phyloP scores from a whole-genome alignment of 2,113 vertebrate genomes.

The Petromus typicus region DNA sequence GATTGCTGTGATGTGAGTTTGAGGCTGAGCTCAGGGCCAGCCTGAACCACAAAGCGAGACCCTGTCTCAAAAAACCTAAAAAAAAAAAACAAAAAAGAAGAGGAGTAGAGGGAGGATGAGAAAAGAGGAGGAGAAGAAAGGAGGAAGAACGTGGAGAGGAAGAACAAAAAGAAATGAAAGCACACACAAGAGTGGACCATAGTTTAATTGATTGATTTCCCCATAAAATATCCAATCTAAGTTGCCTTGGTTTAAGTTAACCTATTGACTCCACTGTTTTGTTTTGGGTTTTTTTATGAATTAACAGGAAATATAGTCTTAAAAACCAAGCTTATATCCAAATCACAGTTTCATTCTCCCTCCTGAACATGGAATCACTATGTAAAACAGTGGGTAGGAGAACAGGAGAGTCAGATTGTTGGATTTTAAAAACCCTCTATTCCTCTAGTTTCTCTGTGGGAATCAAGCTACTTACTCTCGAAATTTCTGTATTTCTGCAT shows the following conservation, averaged over 20 bases:
- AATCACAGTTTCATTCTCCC: neutral
- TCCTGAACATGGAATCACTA: conserved; percentile 1
- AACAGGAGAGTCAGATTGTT: neutral
- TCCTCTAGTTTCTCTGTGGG: neutral
- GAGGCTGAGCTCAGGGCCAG: too few species aligned
- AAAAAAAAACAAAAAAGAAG: too few species aligned
- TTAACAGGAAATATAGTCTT: conserved; percentile 20
- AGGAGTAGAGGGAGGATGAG: neutral
- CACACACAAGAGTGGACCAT: neutral
- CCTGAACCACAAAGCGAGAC: too few species aligned
- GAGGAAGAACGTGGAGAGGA: neutral
- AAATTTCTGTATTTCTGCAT: neutral
- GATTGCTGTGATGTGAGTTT: too few species aligned
- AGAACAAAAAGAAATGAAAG: neutral
- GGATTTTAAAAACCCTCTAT: neutral
- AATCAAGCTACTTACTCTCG: neutral
- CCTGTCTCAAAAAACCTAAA: too few species aligned
- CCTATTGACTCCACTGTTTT: neutral
- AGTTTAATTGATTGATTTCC: conserved; percentile 28
- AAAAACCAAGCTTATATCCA: neutral
- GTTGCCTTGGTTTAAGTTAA: neutral
- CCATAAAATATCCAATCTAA: conserved; percentile 27
- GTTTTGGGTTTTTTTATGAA: conserved; percentile 24
- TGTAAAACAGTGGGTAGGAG: conserved; percentile 15
- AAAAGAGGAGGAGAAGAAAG: neutral